Base-by-base conservation (phyloP, 2,888 invertebrate species). In the Epinotia demarniana region DNA sequence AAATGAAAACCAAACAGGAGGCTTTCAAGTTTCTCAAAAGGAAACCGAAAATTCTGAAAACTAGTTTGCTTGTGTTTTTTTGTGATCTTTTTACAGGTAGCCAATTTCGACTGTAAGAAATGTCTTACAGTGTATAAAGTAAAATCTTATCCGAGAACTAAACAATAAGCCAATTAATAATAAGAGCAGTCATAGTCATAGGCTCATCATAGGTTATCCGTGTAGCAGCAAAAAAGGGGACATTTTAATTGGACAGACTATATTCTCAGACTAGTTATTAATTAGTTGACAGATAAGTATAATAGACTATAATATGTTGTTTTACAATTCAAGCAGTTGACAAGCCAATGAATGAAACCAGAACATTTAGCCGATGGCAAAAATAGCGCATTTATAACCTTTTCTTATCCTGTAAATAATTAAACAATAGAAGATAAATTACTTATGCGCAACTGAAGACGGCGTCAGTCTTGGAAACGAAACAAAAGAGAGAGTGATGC, bases 401-500 rank as follows among this genome's bases (percentile, higher is more conserved):
- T 53, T 53, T 1, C n/a, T 53, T 8, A 2, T n/a, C 6, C n/a
- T 53, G 16, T 53, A 53, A 39, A 39, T n/a, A 53, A 46, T n/a
- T 33, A 8, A 60, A 46, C 6, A 63, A 23, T 18, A n/a, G 3
- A 39, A 43, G 57, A 23, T 46, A 23, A 46, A 58, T 60, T 60
- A 46, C 12, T n/a, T 39, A 69, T 60, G 58, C 58, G 46, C 43
- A 69, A 19, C 33, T 63, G 33, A 55, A 63, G 33, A 68, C 43
- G n/a, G 53, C 39, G 43, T 19, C 11, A 3, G 13, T 58, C 33
- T 27, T 74, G 33, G 53, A 23, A 66, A 60, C n/a, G 64, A 53
- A 60, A 71, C 64, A 66, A 73, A 70, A 75, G 70, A 53, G 70
- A 75, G 39, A 75, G 64, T 70, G 62, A 71, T 61, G 61, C 70